Conservation (phyloP, 1,140 invertebrate genomes). For the Mercenaria mercenaria region DNA sequence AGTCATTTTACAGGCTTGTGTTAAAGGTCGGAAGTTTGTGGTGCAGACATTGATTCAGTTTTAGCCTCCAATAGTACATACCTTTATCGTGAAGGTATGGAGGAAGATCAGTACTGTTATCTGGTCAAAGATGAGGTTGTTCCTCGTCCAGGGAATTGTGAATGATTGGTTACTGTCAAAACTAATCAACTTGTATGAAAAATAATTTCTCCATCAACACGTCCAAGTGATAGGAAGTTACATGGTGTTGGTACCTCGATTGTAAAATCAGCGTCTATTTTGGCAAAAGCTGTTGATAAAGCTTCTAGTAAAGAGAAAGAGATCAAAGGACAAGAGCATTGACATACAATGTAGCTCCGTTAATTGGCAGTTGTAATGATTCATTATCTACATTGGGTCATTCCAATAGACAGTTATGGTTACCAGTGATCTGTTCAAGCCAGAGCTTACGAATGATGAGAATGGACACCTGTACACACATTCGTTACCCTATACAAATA, state of each 20-base stretch:
- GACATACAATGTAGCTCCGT: background rate
- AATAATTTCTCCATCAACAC: background rate
- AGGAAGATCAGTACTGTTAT: background rate
- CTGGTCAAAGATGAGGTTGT: background rate
- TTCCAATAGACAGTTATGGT: conserved; percentile 8
- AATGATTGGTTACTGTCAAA: conserved; percentile 3
- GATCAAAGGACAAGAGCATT: background rate
- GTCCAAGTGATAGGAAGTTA: conserved; percentile 1
- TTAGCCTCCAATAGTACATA: conserved; percentile 22
- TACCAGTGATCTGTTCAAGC: conserved; percentile 32
- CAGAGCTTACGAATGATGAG: conserved; percentile 18
- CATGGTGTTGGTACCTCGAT: background rate
- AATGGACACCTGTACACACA: background rate
- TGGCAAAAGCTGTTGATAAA: conserved; percentile 12
- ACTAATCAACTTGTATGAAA: background rate
- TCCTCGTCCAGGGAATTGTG: background rate
- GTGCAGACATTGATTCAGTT: background rate
- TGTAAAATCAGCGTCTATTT: background rate
- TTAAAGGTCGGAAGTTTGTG: conserved; percentile 5
- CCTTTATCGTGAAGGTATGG: background rate
- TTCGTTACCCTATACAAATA: background rate
- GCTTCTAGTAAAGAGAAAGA: background rate
- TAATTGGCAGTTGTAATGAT: conserved; percentile 4
- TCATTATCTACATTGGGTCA: background rate
- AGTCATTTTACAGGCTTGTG: background rate